Base-by-base conservation (phyloP, 2,113 vertebrate genomes). In the Enhydra lutris region DNA sequence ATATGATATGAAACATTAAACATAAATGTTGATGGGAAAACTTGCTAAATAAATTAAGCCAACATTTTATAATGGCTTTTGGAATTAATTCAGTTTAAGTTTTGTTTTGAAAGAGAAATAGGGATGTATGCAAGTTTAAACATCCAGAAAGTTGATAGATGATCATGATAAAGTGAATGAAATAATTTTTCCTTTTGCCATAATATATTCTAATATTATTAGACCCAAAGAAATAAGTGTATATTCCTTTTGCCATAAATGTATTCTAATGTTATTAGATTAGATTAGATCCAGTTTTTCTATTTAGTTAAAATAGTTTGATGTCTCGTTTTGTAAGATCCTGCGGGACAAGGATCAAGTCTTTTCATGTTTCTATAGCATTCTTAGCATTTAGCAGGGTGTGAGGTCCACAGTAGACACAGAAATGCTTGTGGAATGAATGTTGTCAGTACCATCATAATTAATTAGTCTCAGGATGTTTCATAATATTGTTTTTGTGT, bases 21-120 rank as follows among this genome's bases (percentile, higher is more conserved):
- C 69, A 45, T 89, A 34, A 69, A 3, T 92, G 65, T 73, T 63
- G 23, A 89, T 92, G 42, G 82, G 65, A 93, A 93, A 91, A 57
- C 20, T 81, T 97, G 42, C 57, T 86, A 83, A 86, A 67, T 81
- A 95, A 94, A 82, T 95, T 76, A 82, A 87, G n/a, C 20, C 47
- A 82, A 24, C 15, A 74, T 84, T 88, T 97, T 84, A 79, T 88
- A 91, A 71, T 96, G 21, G 24, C 47, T 84, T 93, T 86, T 84
- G 20, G 31, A 83, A 61, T 78, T 61, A 67, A 91, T 83, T 89
- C n/a, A 71, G 11, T 92, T 84, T 63, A 88, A 10, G 29, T 83
- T 85, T 95, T 91, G 36, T 82, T 95, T 78, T 83, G 52, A 79
- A 59, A 87, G 74, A 79, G 79, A 96, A 45, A 86, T 45, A 61